phyloP scores from a whole-genome alignment of 2,113 vertebrate genomes.

The Microtus montanus region DNA sequence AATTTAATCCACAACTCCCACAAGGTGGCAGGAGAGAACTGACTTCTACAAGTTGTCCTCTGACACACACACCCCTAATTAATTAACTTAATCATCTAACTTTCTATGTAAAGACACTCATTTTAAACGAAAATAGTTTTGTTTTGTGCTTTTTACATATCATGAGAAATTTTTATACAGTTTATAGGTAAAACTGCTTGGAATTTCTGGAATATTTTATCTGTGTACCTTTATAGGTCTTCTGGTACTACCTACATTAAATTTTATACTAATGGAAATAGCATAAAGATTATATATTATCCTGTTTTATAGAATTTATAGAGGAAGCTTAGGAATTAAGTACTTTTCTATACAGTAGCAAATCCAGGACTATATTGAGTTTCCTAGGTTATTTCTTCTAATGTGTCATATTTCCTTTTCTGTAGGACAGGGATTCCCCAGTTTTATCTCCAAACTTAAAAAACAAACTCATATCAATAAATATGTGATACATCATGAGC shows the following conservation, averaged over 20 bases:
- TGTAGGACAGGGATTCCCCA: background rate
- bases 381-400: background rate
- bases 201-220: background rate
- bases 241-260: background rate
- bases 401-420: background rate
- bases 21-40: background rate
- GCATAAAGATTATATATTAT: background rate
- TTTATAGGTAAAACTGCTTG: constrained; percentile 29
- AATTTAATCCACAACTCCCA: background rate
- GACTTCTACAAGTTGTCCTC: background rate
- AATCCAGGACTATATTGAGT: background rate
- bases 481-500: background rate
- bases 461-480: background rate
- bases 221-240: background rate
- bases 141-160: background rate
- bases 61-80: background rate
- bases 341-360: background rate
- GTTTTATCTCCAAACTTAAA: constrained; percentile 8
- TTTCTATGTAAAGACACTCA: background rate
- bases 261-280: background rate
- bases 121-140: background rate
- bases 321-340: constrained; percentile 5
- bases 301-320: background rate
- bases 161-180: background rate
- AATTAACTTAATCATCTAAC: background rate